Percentiles rank a stretch among this genome's conserved stretches.
phyloP scores from a whole-genome alignment of 2,797 vertebrate species.

The Delichon dasypus region DNA sequence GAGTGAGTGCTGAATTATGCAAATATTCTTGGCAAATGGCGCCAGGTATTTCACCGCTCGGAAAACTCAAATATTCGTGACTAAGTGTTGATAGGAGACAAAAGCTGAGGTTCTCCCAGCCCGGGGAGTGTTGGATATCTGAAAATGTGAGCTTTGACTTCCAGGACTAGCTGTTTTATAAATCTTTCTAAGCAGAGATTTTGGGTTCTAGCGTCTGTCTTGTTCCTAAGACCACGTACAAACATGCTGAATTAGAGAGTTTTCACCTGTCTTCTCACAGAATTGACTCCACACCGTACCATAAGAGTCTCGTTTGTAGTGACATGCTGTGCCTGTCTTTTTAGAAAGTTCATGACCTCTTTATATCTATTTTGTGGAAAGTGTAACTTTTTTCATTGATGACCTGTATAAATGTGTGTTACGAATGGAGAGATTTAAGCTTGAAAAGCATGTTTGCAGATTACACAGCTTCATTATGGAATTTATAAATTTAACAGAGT shows the following conservation, averaged over 20 bases:
- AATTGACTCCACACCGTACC: slow-evolving; percentile 58
- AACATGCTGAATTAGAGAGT: slow-evolving; percentile 78
- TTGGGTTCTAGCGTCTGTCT: slow-evolving; percentile 54
- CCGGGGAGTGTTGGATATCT: neutral
- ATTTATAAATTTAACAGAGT: slow-evolving; percentile 76
- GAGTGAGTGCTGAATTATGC: neutral
- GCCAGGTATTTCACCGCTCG: rapidly evolving
- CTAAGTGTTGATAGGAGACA: neutral
- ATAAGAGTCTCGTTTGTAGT: slow-evolving; percentile 63
- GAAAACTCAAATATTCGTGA: neutral
- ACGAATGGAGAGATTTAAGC: slow-evolving; percentile 67
- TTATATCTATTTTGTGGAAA: slow-evolving; percentile 71
- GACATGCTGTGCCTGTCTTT: slow-evolving; percentile 71
- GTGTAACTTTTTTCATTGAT: slow-evolving; percentile 70
- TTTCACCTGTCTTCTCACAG: slow-evolving; percentile 83
- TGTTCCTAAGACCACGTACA: slow-evolving; percentile 19
- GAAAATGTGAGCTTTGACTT: neutral
- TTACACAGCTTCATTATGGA: slow-evolving; percentile 80
- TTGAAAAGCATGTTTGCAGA: slow-evolving; percentile 81
- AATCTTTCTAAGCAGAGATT: neutral
- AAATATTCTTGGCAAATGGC: neutral
- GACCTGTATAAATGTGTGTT: slow-evolving; percentile 69
- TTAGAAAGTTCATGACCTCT: slow-evolving; percentile 55
- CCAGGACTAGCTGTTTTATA: neutral
- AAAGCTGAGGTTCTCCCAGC: neutral